phyloP scores from a whole-genome alignment of 2,888 invertebrate genomes.

The Podotricha telesiphe region DNA sequence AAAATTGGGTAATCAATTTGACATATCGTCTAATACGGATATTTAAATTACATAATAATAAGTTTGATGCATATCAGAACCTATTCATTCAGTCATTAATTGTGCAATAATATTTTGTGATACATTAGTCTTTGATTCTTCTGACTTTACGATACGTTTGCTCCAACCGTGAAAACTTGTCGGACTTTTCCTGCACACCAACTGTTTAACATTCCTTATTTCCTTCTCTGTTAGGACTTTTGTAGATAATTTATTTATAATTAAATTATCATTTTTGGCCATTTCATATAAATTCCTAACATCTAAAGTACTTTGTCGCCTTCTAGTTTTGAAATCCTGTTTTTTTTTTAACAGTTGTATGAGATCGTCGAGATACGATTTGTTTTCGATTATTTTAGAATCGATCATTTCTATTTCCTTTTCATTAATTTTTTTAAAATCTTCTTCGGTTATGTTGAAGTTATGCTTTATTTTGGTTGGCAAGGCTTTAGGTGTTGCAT shows the following conservation, averaged over 20 bases:
- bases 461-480: conserved; percentile 57
- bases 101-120: conserved; percentile 62
- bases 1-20: too few relatives aligned
- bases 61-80: neutral
- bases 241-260: conserved; percentile 53
- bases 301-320: conserved; percentile 57
- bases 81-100: conserved; percentile 40
- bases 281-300: conserved; percentile 65
- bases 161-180: conserved; percentile 66
- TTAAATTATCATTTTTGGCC: conserved; percentile 56
- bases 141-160: conserved; percentile 52
- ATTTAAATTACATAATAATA: too few relatives aligned
- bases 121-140: conserved; percentile 38
- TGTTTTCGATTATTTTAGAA: conserved; percentile 63
- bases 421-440: conserved; percentile 57
- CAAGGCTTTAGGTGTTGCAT: conserved; percentile 41
- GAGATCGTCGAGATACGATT: conserved; percentile 68
- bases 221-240: conserved; percentile 63
- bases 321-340: conserved; percentile 51
- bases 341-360: conserved; percentile 61
- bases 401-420: conserved; percentile 75
- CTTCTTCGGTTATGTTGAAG: conserved; percentile 58
- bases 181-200: conserved; percentile 60
- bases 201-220: conserved; percentile 64
- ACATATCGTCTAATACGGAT: too few relatives aligned